Evolutionary conservation across 2,888 invertebrate genomes (phyloP).

Genomic region (Tipula confusa): DNA sequence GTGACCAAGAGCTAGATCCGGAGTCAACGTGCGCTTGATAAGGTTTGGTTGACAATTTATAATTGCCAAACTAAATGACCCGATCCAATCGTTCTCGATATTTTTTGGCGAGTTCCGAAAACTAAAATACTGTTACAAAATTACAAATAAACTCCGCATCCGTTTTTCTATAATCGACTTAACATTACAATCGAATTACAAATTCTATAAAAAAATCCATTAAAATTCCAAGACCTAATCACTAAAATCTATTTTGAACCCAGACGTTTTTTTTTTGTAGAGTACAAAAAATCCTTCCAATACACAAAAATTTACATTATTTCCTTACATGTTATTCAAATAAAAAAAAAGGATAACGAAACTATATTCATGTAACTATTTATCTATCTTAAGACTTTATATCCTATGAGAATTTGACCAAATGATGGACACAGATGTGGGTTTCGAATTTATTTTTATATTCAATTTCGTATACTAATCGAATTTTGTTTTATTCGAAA

Average conservation of each 20-base stretch:
- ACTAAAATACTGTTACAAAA: too few relatives aligned
- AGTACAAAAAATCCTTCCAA: background rate
- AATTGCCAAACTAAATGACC: too few relatives aligned
- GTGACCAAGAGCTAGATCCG: too few relatives aligned
- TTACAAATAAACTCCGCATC: too few relatives aligned
- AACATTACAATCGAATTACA: background rate
- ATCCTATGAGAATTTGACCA: constrained; percentile 12
- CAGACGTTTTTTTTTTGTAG: background rate
- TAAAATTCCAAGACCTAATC: background rate
- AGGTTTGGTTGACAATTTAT: too few relatives aligned
- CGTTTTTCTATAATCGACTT: too few relatives aligned
- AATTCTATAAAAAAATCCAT: background rate
- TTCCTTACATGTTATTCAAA: background rate
- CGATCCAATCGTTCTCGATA: too few relatives aligned
- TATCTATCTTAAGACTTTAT: background rate
- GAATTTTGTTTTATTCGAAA: background rate
- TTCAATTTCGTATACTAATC: background rate
- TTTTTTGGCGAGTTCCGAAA: too few relatives aligned
- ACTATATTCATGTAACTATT: background rate
- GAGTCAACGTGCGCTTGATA: too few relatives aligned
- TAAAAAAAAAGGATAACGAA: background rate
- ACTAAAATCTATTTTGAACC: background rate
- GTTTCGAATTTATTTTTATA: background rate
- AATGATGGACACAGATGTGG: constrained; percentile 31
- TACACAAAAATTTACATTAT: constrained; percentile 1